Conservation (phyloP, 2,797 vertebrate genomes). For the Hippocampus kuda region DNA sequence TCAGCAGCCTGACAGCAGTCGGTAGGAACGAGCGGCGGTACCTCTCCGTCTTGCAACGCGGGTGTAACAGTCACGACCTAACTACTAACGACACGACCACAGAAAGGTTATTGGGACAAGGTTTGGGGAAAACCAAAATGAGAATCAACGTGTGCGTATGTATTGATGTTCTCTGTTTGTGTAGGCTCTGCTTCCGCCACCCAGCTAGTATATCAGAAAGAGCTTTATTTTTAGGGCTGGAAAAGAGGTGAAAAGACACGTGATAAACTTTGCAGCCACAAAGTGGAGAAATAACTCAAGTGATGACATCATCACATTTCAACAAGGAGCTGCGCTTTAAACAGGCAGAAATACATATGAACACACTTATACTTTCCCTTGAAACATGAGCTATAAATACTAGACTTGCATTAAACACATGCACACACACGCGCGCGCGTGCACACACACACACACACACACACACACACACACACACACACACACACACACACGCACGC, state of each 20-base stretch:
- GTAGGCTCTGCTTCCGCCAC: background rate
- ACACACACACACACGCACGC: too few relatives aligned
- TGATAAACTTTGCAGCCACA: background rate
- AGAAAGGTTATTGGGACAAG: background rate
- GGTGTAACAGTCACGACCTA: too few relatives aligned
- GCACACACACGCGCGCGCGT: too few relatives aligned
- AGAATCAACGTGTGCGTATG: background rate
- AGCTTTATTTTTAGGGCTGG: background rate
- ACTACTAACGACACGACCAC: background rate
- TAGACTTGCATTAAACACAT: constrained; percentile 6
- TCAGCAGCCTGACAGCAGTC: too few relatives aligned
- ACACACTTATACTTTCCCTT: constrained; percentile 31
- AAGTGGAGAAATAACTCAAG: background rate
- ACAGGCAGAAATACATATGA: background rate
- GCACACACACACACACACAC: background rate
- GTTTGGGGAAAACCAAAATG: background rate
- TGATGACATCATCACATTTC: constrained; percentile 6
- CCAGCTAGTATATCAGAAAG: background rate
- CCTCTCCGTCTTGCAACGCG: too few relatives aligned
- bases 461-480: background rate
- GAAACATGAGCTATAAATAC: constrained; percentile 46
- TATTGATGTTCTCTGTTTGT: background rate
- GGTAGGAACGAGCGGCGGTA: too few relatives aligned
- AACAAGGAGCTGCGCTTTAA: background rate
- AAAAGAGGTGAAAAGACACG: background rate